phyloP scores from a whole-genome alignment of 2,888 invertebrate genomes.

The Lasioglossum leucozonium region DNA sequence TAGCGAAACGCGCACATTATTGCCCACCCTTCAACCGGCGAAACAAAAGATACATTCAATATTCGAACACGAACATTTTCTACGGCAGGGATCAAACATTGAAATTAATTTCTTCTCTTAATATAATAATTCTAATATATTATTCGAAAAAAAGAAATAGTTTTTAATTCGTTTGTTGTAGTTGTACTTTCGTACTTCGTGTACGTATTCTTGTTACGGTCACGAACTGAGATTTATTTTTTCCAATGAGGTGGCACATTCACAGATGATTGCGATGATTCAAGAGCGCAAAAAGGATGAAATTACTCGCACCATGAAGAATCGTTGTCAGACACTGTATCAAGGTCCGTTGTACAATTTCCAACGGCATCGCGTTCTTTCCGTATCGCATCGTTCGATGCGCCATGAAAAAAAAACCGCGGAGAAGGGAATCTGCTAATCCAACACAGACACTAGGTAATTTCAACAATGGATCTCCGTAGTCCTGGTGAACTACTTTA shows the following conservation, averaged over 20 bases:
- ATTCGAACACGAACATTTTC: no score
- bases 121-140: no score
- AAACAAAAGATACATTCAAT: no score
- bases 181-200: no score
- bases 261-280: not conserved
- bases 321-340: not conserved
- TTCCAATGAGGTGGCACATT: not conserved
- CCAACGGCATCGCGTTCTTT: not conserved
- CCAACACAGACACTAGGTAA: conserved; percentile 33
- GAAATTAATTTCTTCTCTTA: no score
- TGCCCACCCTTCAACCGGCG: no score
- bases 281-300: not conserved
- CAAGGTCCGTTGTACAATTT: not conserved
- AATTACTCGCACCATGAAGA: not conserved
- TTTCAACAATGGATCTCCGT: conserved; percentile 38
- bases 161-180: no score
- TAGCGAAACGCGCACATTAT: no score
- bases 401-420: not conserved
- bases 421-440: conserved; percentile 28
- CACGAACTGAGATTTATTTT: not conserved
- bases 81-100: no score
- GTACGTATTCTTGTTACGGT: no score
- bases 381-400: conserved; percentile 1
- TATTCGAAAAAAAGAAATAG: no score
- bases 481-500: conserved; percentile 53